Conservation (phyloP, 1,140 invertebrate species). For the Bombyx mori region DNA sequence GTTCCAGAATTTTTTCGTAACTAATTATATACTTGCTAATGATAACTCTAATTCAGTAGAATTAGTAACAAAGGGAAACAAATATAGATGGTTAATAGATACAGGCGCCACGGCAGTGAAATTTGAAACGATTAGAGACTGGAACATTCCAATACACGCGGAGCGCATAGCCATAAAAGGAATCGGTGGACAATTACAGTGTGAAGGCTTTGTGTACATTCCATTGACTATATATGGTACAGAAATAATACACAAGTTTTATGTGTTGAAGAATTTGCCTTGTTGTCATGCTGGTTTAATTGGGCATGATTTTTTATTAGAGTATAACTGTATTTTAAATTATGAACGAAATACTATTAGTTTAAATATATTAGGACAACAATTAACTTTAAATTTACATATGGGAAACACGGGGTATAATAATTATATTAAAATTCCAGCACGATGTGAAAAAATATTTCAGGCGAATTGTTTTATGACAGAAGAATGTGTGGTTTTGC, state of each 20-base stretch:
- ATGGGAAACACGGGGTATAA: not conserved
- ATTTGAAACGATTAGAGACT: conserved; percentile 2
- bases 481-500: conserved; percentile 14
- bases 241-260: conserved; percentile 15
- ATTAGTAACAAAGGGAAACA: too few relatives aligned
- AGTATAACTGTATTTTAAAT: conserved; percentile 15
- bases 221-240: conserved; percentile 5
- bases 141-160: conserved; percentile 6
- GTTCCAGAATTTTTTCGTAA: too few relatives aligned
- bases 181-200: conserved; percentile 12
- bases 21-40: too few relatives aligned
- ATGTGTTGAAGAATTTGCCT: conserved; percentile 17
- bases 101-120: conserved; percentile 16
- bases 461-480: conserved; percentile 8
- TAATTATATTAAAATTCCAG: conserved; percentile 10
- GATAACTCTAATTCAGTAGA: too few relatives aligned
- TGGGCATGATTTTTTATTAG: conserved; percentile 19
- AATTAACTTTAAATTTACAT: not conserved
- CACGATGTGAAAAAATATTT: conserved; percentile 18
- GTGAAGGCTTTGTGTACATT: conserved; percentile 14
- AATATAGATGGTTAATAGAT: conserved; percentile 15
- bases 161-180: conserved; percentile 13
- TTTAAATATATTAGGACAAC: conserved; percentile 3
- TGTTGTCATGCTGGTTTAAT: conserved; percentile 15
- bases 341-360: conserved; percentile 9